Evolutionary conservation across 2,888 invertebrate species (phyloP).

Genomic region (Tribolium freemani): DNA sequence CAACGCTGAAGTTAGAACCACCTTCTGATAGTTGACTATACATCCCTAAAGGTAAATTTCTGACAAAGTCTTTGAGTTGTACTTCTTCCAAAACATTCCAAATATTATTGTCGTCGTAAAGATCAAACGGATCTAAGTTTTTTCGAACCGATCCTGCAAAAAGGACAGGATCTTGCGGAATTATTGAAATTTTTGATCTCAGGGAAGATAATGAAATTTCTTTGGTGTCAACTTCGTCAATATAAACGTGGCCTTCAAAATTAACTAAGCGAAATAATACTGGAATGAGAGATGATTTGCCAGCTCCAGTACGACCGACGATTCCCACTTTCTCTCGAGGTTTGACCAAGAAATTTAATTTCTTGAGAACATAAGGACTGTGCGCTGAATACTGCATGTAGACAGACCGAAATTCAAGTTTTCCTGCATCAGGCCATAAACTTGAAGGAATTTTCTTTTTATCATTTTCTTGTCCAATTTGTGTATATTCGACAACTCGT

Average conservation of each 20-base stretch:
- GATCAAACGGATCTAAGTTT: conserved; percentile 88
- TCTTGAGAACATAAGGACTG: conserved; percentile 79
- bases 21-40: conserved; percentile 79
- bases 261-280: conserved; percentile 86
- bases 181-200: conserved; percentile 80
- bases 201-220: conserved; percentile 79
- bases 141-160: conserved; percentile 86
- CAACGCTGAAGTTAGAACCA: conserved; percentile 59
- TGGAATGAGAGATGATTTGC: conserved; percentile 85
- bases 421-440: not conserved
- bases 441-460: not conserved
- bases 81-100: conserved; percentile 88
- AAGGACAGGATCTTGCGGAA: conserved; percentile 84
- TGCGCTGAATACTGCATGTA: conserved; percentile 78
- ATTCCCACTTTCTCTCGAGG: conserved; percentile 81
- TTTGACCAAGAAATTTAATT: conserved; percentile 75
- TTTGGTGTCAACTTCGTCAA: conserved; percentile 80
- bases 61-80: conserved; percentile 77
- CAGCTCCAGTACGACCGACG: conserved; percentile 90
- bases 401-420: conserved; percentile 73
- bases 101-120: conserved; percentile 79
- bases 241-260: conserved; percentile 79
- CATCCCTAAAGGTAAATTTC: conserved; percentile 72
- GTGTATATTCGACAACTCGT: conserved; percentile 14
- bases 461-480: conserved; percentile 70